Percentiles rank a stretch among this genome's conserved stretches.
Conservation (phyloP, 2,113 vertebrate species). For the Protomyctophum bolini region DNA sequence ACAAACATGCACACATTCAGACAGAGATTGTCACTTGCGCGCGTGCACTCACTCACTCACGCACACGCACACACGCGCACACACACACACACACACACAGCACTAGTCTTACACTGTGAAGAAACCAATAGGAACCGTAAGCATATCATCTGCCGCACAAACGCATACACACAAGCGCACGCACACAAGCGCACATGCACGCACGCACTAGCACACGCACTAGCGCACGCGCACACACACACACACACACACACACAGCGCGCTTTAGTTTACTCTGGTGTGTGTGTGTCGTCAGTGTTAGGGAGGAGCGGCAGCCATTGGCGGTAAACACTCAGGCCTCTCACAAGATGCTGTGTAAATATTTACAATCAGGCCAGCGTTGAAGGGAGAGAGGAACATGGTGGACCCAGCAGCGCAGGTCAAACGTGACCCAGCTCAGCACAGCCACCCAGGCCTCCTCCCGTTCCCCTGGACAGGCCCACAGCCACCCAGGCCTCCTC, state of each 20-base stretch:
- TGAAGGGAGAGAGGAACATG: conserved; percentile 41
- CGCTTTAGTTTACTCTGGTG: conserved; percentile 19
- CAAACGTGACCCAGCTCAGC: conserved; percentile 29
- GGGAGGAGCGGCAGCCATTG: conserved; percentile 42
- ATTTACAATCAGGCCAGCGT: conserved; percentile 65
- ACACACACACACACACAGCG: conserved; percentile 13
- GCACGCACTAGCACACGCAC: not conserved
- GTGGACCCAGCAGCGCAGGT: conserved; percentile 20
- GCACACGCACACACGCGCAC: not conserved
- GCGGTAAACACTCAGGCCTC: conserved; percentile 72
- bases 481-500: not conserved
- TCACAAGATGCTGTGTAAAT: conserved; percentile 74
- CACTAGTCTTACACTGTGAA: conserved; percentile 18
- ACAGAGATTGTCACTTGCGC: not conserved
- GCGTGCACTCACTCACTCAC: no score
- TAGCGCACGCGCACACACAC: conserved; percentile 19
- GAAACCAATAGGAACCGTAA: conserved; percentile 21
- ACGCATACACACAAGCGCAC: not conserved
- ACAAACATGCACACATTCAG: not conserved
- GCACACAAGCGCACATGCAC: not conserved
- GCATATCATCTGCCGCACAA: conserved; percentile 30
- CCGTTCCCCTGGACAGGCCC: not conserved
- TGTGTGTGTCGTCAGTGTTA: conserved; percentile 28
- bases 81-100: conserved; percentile 20
- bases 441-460: not conserved